phyloP scores from a whole-genome alignment of 2,797 vertebrate species.

The Silurus aristotelis region DNA sequence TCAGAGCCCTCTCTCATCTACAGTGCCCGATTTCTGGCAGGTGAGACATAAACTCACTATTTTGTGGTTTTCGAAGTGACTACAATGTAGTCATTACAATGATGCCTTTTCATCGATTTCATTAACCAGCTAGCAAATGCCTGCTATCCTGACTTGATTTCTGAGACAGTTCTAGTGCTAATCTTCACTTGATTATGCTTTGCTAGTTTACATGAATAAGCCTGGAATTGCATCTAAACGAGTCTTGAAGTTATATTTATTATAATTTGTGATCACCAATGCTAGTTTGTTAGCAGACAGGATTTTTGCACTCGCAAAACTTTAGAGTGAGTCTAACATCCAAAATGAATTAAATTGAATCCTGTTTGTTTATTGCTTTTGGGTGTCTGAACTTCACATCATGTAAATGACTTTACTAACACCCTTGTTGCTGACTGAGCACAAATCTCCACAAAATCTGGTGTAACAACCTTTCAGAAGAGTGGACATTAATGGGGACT shows the following conservation, averaged over 20 bases:
- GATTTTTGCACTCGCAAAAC: neutral
- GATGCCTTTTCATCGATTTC: neutral
- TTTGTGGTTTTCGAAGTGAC: neutral
- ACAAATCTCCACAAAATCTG: too few relatives aligned
- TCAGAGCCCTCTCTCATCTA: constrained; percentile 91
- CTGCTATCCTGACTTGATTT: neutral
- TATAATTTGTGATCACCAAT: neutral
- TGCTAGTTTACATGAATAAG: neutral
- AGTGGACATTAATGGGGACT: too few relatives aligned
- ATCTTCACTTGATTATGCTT: neutral
- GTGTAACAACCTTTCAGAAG: too few relatives aligned
- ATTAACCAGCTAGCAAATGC: neutral
- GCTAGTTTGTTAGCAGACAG: neutral
- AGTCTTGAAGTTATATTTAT: neutral
- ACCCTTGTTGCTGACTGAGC: too few relatives aligned
- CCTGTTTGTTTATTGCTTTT: neutral
- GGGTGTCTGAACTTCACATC: neutral
- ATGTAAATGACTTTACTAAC: too few relatives aligned
- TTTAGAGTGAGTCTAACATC: neutral
- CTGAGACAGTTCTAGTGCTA: neutral
- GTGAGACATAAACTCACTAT: constrained; percentile 66
- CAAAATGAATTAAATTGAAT: neutral
- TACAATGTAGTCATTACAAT: too few relatives aligned
- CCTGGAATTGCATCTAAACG: neutral
- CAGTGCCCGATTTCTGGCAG: constrained; percentile 98